Evolutionary conservation across 2,113 vertebrate genomes (phyloP), one percentile per base, ranked within the genome.

Genomic region (Tenebrosternarchus preto): DNA sequence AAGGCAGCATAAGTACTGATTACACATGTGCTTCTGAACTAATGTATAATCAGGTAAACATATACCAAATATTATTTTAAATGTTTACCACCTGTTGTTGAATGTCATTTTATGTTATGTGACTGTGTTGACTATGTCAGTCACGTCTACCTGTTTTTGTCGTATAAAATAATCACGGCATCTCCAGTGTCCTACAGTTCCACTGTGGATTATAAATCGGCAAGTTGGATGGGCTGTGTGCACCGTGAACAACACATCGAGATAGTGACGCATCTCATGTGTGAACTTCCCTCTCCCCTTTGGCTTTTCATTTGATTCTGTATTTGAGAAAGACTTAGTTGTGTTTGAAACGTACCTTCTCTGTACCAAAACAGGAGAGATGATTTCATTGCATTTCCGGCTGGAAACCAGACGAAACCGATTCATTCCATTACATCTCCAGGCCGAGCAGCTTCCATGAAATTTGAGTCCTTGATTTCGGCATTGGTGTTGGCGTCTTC

Each of bases 401-500:
- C 16, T 68, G 64, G 31, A 68, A 68, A n/a, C 11, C 11, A 5
- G n/a, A 36, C 64, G 3, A 68, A 39, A 68, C 31, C 33, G n/a
- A 68, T 68, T 22, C 8, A 4, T 20, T 68, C 64, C 7, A 39
- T 39, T 39, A 20, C 25, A 8, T 20, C 4, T 12, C 11, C 33
- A 3, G 63, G 24, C 64, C 64, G 15, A 19, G 64, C 31, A 4
- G 64, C 64, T 12, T 68, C 63, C 29, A 20, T 36, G 63, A 67
- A 67, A 67, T 67, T 29, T 6, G 25, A 50, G 25, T 27, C 29
- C 36, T 68, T 46, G 27, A 77, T 67, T 77, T 36, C 15, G 9
- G 50, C 27, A 12, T 19, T 1, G 19, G 27, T 69, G 63, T 78
- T n/a, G 68, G 55, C 53, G 53, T 78, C 66, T 27, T 17, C 19